Evolutionary conservation across 1,140 invertebrate species (phyloP).

Genomic region (Drosophila nigromelanica): DNA sequence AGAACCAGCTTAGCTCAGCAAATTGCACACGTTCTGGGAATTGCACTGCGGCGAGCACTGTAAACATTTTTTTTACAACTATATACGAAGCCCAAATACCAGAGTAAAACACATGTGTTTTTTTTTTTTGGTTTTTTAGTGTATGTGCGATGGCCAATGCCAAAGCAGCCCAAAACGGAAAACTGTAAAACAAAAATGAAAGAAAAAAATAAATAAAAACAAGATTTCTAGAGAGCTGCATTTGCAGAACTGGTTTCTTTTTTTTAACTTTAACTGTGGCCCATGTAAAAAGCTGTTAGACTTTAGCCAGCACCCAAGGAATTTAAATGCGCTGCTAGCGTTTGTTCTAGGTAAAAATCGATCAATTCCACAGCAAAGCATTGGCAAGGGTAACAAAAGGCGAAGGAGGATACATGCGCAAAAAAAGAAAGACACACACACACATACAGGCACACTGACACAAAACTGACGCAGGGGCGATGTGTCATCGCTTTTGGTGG

Average conservation of each 20-base stretch:
- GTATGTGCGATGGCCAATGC: conserved; percentile 54
- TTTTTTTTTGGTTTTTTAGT: conserved; percentile 17
- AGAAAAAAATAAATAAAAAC: conserved; percentile 54
- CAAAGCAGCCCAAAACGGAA: conserved; percentile 68
- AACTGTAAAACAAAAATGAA: conserved; percentile 59
- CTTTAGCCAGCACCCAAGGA: conserved; percentile 31
- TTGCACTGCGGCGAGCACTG: conserved; percentile 51
- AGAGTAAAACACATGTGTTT: conserved; percentile 37
- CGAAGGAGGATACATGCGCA: conserved; percentile 69
- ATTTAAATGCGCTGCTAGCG: conserved; percentile 29
- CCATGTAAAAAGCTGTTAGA: conserved; percentile 52
- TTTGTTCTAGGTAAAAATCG: conserved; percentile 68
- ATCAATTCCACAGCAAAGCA: conserved; percentile 51
- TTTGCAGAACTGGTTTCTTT: conserved; percentile 73
- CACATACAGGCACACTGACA: conserved; percentile 30
- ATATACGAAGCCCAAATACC: conserved; percentile 44
- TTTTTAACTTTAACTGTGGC: conserved; percentile 55
- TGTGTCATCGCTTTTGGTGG: conserved; percentile 73
- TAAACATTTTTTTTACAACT: conserved; percentile 49
- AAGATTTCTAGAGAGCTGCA: conserved; percentile 51
- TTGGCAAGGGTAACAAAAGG: conserved; percentile 22
- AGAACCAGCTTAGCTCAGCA: conserved; percentile 50
- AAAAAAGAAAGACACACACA: conserved; percentile 43
- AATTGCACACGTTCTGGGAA: conserved; percentile 74
- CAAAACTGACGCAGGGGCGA: conserved; percentile 51